Conservation (phyloP, 2,113 vertebrate genomes). For the Chlorodrepanis virens region DNA sequence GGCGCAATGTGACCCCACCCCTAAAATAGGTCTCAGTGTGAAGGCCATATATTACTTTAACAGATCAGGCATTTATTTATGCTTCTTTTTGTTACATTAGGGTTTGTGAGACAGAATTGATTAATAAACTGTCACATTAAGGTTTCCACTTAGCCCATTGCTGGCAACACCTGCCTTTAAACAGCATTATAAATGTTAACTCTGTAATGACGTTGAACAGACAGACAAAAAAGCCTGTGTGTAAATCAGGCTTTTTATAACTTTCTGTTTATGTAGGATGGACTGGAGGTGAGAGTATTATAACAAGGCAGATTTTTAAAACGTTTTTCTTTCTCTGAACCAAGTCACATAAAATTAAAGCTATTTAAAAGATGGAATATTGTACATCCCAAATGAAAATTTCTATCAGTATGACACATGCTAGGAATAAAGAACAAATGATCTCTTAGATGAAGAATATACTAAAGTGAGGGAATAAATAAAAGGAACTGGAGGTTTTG, state of each 20-base stretch:
- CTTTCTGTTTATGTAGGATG: neutral
- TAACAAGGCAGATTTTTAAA: neutral
- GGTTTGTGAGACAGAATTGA: neutral
- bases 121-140: conserved; percentile 11
- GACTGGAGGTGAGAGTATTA: neutral
- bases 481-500: neutral
- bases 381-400: neutral
- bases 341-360: neutral
- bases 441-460: neutral
- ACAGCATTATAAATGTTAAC: neutral
- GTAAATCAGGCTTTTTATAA: neutral
- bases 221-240: neutral
- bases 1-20: neutral
- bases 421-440: neutral
- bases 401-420: neutral
- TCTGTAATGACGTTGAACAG: conserved; percentile 5
- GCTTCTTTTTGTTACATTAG: neutral
- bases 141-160: neutral
- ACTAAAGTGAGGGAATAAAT: neutral
- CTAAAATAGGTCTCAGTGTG: neutral
- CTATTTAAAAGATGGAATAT: neutral
- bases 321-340: neutral
- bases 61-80: neutral
- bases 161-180: neutral
- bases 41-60: neutral